phyloP scores from a whole-genome alignment of 2,113 vertebrate genomes.

The Megaceryle torquata region DNA sequence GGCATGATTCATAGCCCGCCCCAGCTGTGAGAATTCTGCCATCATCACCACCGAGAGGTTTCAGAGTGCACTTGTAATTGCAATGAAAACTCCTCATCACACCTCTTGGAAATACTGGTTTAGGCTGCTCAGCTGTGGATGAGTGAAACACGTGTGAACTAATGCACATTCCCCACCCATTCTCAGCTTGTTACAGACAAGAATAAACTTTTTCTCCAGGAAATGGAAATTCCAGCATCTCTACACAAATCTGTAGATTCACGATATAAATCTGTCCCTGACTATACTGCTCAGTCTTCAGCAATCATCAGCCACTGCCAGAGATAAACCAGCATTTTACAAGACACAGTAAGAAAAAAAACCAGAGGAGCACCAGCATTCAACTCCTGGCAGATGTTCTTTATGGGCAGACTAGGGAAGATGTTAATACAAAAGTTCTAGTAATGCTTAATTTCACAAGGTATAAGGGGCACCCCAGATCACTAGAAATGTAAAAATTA shows the following conservation, averaged over 20 bases:
- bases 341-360: neutral
- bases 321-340: neutral
- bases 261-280: neutral
- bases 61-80: neutral
- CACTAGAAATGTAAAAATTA: neutral
- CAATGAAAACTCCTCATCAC: neutral
- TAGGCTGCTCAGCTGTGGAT: neutral
- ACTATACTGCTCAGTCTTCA: neutral
- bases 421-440: neutral
- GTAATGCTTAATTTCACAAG: neutral
- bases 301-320: neutral
- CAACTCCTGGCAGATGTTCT: neutral
- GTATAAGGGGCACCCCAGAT: neutral
- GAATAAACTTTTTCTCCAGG: neutral
- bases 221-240: neutral
- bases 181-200: neutral
- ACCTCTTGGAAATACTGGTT: neutral
- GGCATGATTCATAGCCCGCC: neutral
- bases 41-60: fast-evolving
- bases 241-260: neutral
- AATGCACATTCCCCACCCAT: neutral
- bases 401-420: neutral
- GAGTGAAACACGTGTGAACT: neutral
- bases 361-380: neutral
- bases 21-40: neutral